A percentile compares a stretch with the other conserved stretches of the same genome.
phyloP scores from a whole-genome alignment of 2,113 vertebrate genomes.

The Odontesthes bonariensis region DNA sequence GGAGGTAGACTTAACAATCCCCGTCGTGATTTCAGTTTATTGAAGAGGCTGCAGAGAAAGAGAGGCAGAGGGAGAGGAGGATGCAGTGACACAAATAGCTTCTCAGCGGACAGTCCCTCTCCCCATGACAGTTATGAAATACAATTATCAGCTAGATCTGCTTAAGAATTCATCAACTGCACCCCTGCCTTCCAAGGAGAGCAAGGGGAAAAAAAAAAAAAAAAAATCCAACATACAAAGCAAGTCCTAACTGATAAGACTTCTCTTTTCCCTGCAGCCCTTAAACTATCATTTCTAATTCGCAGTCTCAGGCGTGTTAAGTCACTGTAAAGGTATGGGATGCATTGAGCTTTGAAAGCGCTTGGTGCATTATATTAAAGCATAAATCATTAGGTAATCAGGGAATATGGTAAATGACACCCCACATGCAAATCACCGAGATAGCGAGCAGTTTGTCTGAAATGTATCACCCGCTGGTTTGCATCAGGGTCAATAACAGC shows the following conservation, averaged over 20 bases:
- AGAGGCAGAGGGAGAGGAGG: constrained; percentile 55
- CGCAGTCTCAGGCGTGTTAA: constrained; percentile 69
- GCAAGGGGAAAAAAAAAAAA: constrained; percentile 39
- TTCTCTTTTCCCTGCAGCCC: constrained; percentile 67
- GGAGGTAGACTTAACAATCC: constrained; percentile 88
- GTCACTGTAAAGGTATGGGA: constrained; percentile 68
- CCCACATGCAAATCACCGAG: constrained; percentile 71
- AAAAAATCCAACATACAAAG: constrained; percentile 70
- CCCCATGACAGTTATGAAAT: constrained; percentile 94
- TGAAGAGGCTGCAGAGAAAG: constrained; percentile 82
- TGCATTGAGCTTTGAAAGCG: constrained; percentile 57
- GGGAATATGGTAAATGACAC: constrained; percentile 78
- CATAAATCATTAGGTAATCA: constrained; percentile 80
- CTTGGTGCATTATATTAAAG: constrained; percentile 72
- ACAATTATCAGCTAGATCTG: constrained; percentile 99
- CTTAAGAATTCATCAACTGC: constrained; percentile 95
- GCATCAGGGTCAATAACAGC: constrained; percentile 76
- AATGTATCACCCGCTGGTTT: constrained; percentile 67
- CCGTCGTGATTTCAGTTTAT: constrained; percentile 88
- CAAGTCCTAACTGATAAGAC: constrained; percentile 79
- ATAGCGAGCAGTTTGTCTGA: constrained; percentile 72
- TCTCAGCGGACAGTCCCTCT: constrained; percentile 90
- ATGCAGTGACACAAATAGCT: constrained; percentile 89
- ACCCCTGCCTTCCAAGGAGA: constrained; percentile 87
- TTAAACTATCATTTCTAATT: constrained; percentile 76